Evolutionary conservation across 2,888 invertebrate genomes (phyloP).

Genomic region (Reticulitermes lucifugus): DNA sequence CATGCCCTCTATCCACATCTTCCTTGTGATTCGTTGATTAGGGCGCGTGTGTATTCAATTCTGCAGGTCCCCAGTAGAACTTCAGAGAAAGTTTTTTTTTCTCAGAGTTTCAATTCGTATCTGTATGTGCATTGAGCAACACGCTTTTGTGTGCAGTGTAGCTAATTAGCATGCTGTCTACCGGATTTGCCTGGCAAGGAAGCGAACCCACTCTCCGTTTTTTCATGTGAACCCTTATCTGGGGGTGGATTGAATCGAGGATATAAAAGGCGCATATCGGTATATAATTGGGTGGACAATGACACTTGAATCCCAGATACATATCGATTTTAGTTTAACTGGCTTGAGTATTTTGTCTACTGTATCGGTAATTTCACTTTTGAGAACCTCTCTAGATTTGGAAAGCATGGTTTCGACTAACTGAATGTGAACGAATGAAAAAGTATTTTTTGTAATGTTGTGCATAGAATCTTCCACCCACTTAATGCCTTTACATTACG

Average conservation of each 20-base stretch:
- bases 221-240: background rate
- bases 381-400: too few species aligned
- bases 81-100: background rate
- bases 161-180: conserved; percentile 15
- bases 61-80: conserved; percentile 16
- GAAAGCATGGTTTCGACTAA: too few species aligned
- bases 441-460: too few species aligned
- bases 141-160: conserved; percentile 28
- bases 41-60: conserved; percentile 17
- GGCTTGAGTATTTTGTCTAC: too few species aligned
- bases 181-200: conserved; percentile 30
- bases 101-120: conserved; percentile 14
- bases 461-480: too few species aligned
- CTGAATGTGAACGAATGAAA: too few species aligned
- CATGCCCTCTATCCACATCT: background rate
- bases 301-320: background rate
- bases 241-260: background rate
- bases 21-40: conserved; percentile 33
- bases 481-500: too few species aligned
- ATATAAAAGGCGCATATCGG: background rate
- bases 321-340: background rate
- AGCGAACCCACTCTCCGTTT: background rate
- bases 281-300: conserved; percentile 19
- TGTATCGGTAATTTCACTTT: too few species aligned
- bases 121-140: background rate